Evolutionary conservation across 2,888 invertebrate species (phyloP).

Genomic region (Acronicta psi): DNA sequence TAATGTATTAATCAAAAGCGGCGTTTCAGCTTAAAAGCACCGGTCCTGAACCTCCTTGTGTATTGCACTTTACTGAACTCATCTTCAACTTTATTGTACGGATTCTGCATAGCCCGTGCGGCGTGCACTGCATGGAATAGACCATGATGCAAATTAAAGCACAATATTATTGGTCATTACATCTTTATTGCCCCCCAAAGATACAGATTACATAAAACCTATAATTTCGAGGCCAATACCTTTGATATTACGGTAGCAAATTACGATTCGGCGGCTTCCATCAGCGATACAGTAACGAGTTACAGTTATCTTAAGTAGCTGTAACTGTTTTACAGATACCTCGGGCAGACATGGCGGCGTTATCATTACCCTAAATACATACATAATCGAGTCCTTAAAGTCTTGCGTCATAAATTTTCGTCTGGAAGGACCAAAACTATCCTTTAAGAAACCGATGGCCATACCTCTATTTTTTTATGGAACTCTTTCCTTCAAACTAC

Average conservation of each 20-base stretch:
- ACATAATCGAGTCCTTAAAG: conserved; percentile 10
- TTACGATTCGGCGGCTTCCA: conserved; percentile 52
- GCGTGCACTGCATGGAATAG: too few species aligned
- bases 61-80: too few species aligned
- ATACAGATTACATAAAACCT: conserved; percentile 35
- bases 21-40: too few species aligned
- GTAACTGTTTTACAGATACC: conserved; percentile 36
- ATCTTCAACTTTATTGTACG: too few species aligned
- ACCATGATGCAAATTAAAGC: too few species aligned
- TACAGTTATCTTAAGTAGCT: conserved; percentile 54
- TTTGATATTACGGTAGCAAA: conserved; percentile 61
- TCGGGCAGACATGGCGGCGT: conserved; percentile 24
- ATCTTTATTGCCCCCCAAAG: background rate
- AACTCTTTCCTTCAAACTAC: too few species aligned
- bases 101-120: too few species aligned
- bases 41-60: too few species aligned
- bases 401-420: background rate
- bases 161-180: too few species aligned
- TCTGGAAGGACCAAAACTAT: background rate
- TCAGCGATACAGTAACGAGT: conserved; percentile 47
- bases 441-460: too few species aligned
- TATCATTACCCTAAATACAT: conserved; percentile 48
- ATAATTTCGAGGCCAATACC: conserved; percentile 48
- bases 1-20: too few species aligned
- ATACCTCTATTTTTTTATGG: too few species aligned